Base-by-base conservation (phyloP, 2,797 vertebrate species). In the Characodon lateralis region DNA sequence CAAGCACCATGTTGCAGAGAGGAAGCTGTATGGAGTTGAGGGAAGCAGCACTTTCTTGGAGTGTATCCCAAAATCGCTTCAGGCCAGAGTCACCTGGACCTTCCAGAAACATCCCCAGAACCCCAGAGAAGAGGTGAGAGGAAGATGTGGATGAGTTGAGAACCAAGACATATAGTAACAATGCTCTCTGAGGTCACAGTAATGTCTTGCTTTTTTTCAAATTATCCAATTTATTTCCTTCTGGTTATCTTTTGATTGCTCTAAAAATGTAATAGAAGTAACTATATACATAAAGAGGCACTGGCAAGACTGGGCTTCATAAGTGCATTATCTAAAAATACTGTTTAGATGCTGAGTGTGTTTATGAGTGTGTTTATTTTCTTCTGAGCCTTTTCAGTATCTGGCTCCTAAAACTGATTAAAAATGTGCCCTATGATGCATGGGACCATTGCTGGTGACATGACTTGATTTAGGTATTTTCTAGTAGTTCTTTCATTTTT, bases 21-120 rank as follows among this genome's bases (percentile, higher is more conserved):
- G 90, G 89, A 97, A 96, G 82, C 93, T 98, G 55, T 97, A 96
- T 0, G 98, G 97, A 0, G 97, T 96, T 0, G 98, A 99, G 84
- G 93, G 96, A 85, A 99, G 97, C 89, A 98, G 97, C 91, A 97
- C 97, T 31, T 97, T 99, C 91, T 90, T 99, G 90, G 98, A 99
- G 92, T 99, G 98, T 0, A 87, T 96, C 70, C 97, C 98, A 24
- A 98, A 97, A 87, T 99, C 98, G 26, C 94, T 99, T 59, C 97
- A 97, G 90, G 98, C 98, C 65, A 95, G 63, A 3, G 92, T 98
- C 75, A 93, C 97, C 46, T 99, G 98, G 98, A 98, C 96, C 0
- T 97, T 96, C 89, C 97, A 98, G 92, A 97, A 90, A 78, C 88
- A 93, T 12, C 85, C 89, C 0, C 94, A 96, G 72, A 94, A 89